A percentile compares a stretch with the other conserved stretches of the same genome.
phyloP scores from a whole-genome alignment of 2,113 vertebrate genomes.

The Ammodytes marinus region DNA sequence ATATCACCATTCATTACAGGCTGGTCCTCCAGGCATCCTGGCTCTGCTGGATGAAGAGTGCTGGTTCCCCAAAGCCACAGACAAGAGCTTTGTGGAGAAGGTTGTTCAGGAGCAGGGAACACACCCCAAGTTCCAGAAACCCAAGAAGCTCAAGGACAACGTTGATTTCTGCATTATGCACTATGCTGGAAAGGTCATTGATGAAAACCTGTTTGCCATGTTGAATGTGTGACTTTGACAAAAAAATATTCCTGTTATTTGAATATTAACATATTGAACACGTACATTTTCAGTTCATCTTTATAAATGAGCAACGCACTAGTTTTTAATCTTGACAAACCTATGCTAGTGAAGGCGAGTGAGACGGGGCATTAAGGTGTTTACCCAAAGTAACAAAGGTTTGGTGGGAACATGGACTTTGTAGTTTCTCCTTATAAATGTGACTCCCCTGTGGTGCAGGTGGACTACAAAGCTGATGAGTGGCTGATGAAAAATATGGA shows the following conservation, averaged over 20 bases:
- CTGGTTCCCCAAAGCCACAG: constrained; percentile 99
- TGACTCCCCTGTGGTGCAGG: constrained; percentile 79
- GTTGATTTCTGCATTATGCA: constrained; percentile 96
- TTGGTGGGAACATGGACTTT: neutral
- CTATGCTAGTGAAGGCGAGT: no score
- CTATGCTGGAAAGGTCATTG: constrained; percentile 94
- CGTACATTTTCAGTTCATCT: neutral
- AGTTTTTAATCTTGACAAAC: neutral
- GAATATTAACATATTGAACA: neutral
- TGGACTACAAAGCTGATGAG: constrained; percentile 96
- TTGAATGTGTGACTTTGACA: neutral
- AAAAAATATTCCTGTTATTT: neutral
- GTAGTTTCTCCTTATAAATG: neutral
- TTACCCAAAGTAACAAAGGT: neutral
- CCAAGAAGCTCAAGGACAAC: constrained; percentile 97
- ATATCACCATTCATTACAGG: constrained; percentile 73
- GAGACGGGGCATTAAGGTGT: neutral
- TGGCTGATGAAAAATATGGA: constrained; percentile 99
- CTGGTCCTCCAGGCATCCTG: constrained; percentile 94
- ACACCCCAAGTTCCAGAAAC: constrained; percentile 96
- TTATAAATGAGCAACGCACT: neutral
- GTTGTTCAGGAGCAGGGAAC: constrained; percentile 95
- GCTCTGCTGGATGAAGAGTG: constrained; percentile 97
- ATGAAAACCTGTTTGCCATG: neutral
- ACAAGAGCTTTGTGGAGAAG: constrained; percentile 98